A percentile compares a stretch with the other conserved stretches of the same genome.
Conservation (phyloP, 2,113 vertebrate species). For the Myotis lucifugus region DNA sequence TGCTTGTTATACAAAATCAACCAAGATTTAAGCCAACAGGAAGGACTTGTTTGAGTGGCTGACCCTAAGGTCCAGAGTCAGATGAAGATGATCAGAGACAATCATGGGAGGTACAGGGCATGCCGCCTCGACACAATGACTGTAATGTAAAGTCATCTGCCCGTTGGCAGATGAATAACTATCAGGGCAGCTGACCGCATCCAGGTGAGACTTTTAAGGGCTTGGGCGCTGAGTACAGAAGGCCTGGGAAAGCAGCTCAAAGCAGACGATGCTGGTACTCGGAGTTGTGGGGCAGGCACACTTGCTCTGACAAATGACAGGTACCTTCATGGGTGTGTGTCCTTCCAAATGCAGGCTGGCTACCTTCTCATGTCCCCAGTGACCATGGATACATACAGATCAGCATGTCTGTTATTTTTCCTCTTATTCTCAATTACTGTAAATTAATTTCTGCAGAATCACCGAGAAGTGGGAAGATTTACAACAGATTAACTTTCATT, state of each 20-base stretch:
- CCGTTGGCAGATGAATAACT: background rate
- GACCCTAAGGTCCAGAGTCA: background rate
- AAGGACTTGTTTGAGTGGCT: background rate
- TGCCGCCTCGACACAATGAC: too few relatives aligned
- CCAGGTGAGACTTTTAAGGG: background rate
- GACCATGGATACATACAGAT: background rate
- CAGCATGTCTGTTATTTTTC: background rate
- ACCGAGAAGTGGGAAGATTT: constrained; percentile 47
- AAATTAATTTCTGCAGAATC: constrained; percentile 58
- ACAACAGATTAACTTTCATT: constrained; percentile 75
- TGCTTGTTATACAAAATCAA: background rate
- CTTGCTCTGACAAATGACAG: background rate
- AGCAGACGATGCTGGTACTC: background rate
- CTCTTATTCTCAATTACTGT: constrained; percentile 56
- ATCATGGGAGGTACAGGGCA: accelerated
- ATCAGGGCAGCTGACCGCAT: background rate
- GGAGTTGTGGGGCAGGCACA: too few relatives aligned
- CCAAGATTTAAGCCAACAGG: background rate
- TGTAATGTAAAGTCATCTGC: background rate
- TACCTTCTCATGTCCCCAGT: background rate
- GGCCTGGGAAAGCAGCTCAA: background rate
- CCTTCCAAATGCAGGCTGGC: background rate
- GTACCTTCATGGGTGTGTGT: accelerated
- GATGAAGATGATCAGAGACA: background rate
- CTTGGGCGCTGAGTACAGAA: background rate